Base-by-base conservation (phyloP, 2,888 invertebrate genomes). In the Aricia artaxerxes region DNA sequence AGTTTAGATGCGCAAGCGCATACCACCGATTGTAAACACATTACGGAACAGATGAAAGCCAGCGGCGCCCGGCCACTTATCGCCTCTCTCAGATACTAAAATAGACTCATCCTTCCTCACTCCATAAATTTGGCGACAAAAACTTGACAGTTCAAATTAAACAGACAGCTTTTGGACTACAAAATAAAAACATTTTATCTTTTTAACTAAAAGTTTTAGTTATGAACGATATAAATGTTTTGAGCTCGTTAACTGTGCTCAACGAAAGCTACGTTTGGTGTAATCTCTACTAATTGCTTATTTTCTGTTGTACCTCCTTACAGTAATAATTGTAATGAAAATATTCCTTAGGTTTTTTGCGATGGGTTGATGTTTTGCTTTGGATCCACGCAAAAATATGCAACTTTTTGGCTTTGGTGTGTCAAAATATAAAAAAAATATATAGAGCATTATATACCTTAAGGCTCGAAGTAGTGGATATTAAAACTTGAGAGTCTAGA, bases 21-120 rank as follows among this genome's bases (percentile, higher is more conserved):
- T 84, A 84, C 84, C 85, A 83, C 85, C 84, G 86, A 87, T 87
- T 87, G 90, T 91, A 90, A 88, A 91, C 87, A 87, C 87, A 89
- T 87, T 80, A 87, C 88, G 84, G 86, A 83, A 82, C 86, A 93
- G 92, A 92, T 92, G 93, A 92, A 92, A 93, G 94, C 89, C 79
- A 82, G 89, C 89, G 89, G 90, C 90, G 90, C 91, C 85, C 85
- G 88, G 85, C 90, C 91, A 93, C 94, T 94, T 94, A 94, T 93
- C 92, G 88, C 88, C 88, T 89, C 87, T 87, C 86, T 87, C 93
- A 92, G 87, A 91, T 90, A 87, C 90, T 85, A 86, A 92, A 93
- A 94, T 93, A 94, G 91, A 92, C 73, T 80, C 79, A 83, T 80
- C 79, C 81, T 82, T 80, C 53, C 75, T 75, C 78, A 81, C 79